Percentiles rank a stretch among this genome's conserved stretches.
These are phyloP conservation scores for Sarcophaga peregrina DNA, from an alignment of 1,140 invertebrate species.

Conservation along the genomic window DNA sequence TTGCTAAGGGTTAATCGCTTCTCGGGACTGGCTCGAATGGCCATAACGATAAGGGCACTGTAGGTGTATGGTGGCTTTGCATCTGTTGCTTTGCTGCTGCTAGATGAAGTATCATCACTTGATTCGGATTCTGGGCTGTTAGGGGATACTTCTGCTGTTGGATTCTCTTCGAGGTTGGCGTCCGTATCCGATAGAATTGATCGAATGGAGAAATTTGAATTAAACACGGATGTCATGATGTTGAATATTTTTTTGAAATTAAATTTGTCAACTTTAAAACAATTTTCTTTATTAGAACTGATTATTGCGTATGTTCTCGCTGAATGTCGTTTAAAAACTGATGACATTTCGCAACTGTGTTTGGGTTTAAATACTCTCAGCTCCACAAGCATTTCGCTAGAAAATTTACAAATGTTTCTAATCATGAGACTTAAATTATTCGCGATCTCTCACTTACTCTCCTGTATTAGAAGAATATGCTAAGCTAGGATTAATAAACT, in stretches of 20 bases:
- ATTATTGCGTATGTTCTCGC: neutral
- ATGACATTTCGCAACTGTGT: slow-evolving; percentile 17
- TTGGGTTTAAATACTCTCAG: neutral
- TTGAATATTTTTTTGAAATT: slow-evolving; percentile 28
- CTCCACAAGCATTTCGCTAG: neutral
- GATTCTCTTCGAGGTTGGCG: neutral
- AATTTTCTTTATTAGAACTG: neutral
- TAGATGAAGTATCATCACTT: slow-evolving; percentile 9
- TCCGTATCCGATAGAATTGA: slow-evolving; percentile 37
- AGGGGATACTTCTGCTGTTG: neutral
- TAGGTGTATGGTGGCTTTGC: slow-evolving; percentile 79
- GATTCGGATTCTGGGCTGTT: slow-evolving; percentile 7
- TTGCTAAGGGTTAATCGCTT: slow-evolving; percentile 87
- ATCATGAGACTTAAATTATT: slow-evolving; percentile 19
- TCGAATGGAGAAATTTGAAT: slow-evolving; percentile 43
- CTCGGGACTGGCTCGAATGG: slow-evolving; percentile 88
- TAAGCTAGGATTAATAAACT: slow-evolving; percentile 24
- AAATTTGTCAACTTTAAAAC: neutral
- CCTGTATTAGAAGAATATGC: neutral
- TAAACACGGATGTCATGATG: slow-evolving; percentile 37
- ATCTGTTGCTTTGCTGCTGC: slow-evolving; percentile 39
- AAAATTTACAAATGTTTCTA: slow-evolving; percentile 24
- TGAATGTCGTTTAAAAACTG: slow-evolving; percentile 29
- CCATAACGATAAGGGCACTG: slow-evolving; percentile 97
- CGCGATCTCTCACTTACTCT: neutral